Conservation (phyloP, 2,797 vertebrate genomes). For the Lagorchestes hirsutus region DNA sequence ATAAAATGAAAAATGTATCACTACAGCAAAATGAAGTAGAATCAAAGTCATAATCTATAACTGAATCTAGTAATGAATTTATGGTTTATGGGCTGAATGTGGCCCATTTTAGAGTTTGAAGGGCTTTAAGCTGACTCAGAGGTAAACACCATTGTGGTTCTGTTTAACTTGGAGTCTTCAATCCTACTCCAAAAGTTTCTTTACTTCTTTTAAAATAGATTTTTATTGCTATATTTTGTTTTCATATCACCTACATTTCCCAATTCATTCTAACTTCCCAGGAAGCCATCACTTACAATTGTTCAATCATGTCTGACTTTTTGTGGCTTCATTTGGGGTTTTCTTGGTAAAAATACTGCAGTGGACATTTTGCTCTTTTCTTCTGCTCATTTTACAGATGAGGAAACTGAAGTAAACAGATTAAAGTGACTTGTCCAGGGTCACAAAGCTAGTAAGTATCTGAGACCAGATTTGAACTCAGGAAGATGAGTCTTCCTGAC, state of each 20-base stretch:
- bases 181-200: neutral
- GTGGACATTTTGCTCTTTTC: neutral
- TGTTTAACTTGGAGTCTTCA: neutral
- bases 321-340: neutral
- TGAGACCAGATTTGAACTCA: neutral
- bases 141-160: neutral
- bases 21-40: neutral
- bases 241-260: neutral
- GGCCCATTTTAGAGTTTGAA: neutral
- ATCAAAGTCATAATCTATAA: neutral
- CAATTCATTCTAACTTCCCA: neutral
- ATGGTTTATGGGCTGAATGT: neutral
- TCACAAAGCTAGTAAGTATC: neutral
- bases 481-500: neutral
- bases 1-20: neutral
- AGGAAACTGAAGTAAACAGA: neutral
- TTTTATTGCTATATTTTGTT: neutral
- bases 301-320: neutral
- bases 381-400: neutral
- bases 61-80: neutral
- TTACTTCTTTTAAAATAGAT: neutral
- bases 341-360: neutral
- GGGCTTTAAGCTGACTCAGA: neutral
- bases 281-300: neutral
- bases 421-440: neutral